A percentile compares a stretch with the other conserved stretches of the same genome.
phyloP scores from a whole-genome alignment of 2,888 invertebrate genomes.

The Tridacna gigas region DNA sequence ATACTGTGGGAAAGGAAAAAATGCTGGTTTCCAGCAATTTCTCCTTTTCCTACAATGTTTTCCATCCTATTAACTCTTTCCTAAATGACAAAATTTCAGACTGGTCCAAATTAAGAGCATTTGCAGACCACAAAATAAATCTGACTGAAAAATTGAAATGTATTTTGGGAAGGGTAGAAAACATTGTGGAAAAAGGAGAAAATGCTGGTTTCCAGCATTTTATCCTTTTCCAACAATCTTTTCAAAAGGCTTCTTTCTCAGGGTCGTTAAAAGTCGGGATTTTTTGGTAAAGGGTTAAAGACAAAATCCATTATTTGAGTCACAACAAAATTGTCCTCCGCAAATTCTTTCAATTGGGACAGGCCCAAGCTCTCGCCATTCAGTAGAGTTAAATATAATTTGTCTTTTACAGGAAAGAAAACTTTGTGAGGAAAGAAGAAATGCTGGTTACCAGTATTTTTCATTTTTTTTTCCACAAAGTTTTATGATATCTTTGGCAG shows the following conservation, averaged over 20 bases:
- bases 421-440: not conserved
- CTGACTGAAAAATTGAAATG: not conserved
- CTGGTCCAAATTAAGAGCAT: not conserved
- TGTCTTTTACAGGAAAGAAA: not conserved
- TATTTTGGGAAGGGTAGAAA: not conserved
- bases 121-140: not conserved
- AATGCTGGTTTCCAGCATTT: too few relatives aligned
- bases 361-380: too few relatives aligned
- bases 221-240: not conserved
- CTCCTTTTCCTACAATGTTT: too few relatives aligned
- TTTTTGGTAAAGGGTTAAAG: not conserved
- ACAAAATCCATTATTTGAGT: not conserved
- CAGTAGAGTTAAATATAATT: too few relatives aligned
- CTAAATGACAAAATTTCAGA: too few relatives aligned
- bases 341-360: too few relatives aligned
- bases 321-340: too few relatives aligned
- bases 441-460: not conserved
- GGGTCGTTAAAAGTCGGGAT: not conserved
- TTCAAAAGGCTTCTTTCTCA: not conserved
- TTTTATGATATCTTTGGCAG: too few relatives aligned
- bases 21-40: too few relatives aligned
- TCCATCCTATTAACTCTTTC: too few relatives aligned
- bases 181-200: slow-evolving; percentile 1
- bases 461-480: too few relatives aligned
- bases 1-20: too few relatives aligned